Conservation (phyloP, 2,113 vertebrate genomes). For the Apeltes quadracus region DNA sequence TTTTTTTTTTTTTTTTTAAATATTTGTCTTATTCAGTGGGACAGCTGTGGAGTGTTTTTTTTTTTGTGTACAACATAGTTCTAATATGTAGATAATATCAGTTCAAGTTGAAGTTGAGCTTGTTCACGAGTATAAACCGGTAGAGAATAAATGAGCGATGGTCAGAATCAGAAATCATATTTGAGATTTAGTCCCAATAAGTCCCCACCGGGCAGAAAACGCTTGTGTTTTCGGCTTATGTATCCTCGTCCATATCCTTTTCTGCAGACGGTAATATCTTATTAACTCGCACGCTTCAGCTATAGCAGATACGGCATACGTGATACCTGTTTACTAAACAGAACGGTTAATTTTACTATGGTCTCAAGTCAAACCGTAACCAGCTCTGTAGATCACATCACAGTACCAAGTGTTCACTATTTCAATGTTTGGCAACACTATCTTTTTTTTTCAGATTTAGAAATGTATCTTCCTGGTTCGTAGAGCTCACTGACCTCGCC, state of each 20-base stretch:
- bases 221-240: conserved; percentile 33
- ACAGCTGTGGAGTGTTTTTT: conserved; percentile 2
- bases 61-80: not conserved
- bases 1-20: conserved; percentile 18
- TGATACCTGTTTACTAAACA: conserved; percentile 29
- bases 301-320: conserved; percentile 34
- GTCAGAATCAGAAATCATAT: conserved; percentile 59
- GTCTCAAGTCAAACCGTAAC: conserved; percentile 34
- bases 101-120: not conserved
- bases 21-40: not conserved
- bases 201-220: not conserved
- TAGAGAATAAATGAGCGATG: not conserved
- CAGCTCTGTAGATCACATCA: conserved; percentile 31
- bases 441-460: conserved; percentile 14
- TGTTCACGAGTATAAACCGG: not conserved
- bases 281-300: conserved; percentile 65
- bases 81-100: not conserved
- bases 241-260: conserved; percentile 20
- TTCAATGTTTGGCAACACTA: conserved; percentile 40
- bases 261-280: conserved; percentile 31
- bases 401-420: conserved; percentile 19
- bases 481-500: conserved; percentile 35
- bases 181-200: conserved; percentile 29
- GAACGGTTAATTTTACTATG: conserved; percentile 16
- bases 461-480: conserved; percentile 27